Conservation (phyloP, 2,113 vertebrate genomes). For the Ailuropoda melanoleuca region DNA sequence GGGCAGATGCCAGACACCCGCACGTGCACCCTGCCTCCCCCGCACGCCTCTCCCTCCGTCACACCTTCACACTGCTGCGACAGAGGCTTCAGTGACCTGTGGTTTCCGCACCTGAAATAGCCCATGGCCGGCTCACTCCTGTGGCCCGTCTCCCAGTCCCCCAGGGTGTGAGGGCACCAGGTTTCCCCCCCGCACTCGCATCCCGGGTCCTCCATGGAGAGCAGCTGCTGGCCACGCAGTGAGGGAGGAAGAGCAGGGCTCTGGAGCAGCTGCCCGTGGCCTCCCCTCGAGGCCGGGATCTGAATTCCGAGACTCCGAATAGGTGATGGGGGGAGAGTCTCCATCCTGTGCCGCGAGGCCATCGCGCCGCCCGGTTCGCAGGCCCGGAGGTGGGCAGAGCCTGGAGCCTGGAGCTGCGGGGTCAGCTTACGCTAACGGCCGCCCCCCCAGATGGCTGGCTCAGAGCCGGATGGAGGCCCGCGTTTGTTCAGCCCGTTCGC, state of each 20-base stretch:
- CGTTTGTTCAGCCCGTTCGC: fast-evolving
- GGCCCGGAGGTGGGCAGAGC: not conserved
- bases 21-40: fast-evolving
- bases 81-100: fast-evolving
- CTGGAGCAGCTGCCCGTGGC: not conserved
- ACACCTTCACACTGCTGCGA: not conserved
- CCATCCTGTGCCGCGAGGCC: fast-evolving
- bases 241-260: not conserved
- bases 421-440: not conserved
- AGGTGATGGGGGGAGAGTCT: not conserved
- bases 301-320: fast-evolving
- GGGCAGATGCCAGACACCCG: fast-evolving
- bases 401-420: not conserved
- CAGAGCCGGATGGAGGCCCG: fast-evolving
- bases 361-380: fast-evolving
- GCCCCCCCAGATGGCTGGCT: not conserved
- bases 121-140: fast-evolving
- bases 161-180: fast-evolving
- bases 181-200: too few relatives aligned
- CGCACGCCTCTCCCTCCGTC: fast-evolving
- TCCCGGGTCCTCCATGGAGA: not conserved
- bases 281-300: fast-evolving
- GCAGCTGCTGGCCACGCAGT: fast-evolving
- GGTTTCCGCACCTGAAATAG: not conserved
- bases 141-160: not conserved